Conservation (phyloP, 2,113 vertebrate species). For the Corapipo altera region DNA sequence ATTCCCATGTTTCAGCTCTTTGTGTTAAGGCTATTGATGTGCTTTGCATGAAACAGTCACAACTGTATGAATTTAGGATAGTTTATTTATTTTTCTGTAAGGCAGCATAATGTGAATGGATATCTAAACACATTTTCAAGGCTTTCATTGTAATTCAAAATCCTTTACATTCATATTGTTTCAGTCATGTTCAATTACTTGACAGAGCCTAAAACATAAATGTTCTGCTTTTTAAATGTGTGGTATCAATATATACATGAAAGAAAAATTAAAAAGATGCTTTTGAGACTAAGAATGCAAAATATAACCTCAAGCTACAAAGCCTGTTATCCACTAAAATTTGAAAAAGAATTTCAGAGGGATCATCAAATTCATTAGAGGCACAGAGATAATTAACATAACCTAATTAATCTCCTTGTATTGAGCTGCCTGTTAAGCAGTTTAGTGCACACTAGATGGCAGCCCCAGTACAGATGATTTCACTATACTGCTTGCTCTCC, state of each 20-base stretch:
- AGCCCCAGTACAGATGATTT: neutral
- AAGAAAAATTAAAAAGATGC: constrained; percentile 20
- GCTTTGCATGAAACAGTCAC: neutral
- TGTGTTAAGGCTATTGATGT: neutral
- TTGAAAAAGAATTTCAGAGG: neutral
- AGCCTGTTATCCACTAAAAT: neutral
- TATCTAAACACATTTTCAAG: neutral
- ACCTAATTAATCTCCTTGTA: neutral
- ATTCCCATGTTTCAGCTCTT: neutral
- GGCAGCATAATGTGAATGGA: neutral
- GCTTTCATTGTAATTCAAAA: neutral
- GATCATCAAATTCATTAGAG: neutral
- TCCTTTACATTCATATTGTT: neutral
- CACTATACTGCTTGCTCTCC: neutral
- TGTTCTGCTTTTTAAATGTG: neutral
- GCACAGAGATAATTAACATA: neutral
- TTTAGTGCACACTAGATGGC: constrained; percentile 64
- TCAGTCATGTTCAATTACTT: neutral
- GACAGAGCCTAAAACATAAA: neutral
- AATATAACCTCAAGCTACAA: neutral
- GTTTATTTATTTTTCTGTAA: neutral
- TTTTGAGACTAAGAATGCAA: neutral
- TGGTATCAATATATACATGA: neutral
- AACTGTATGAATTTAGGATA: neutral
- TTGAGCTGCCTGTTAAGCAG: neutral